Percentiles rank a stretch among this genome's conserved stretches.
Evolutionary conservation across 2,888 invertebrate species (phyloP).

Genomic region (Tetranychus piercei): DNA sequence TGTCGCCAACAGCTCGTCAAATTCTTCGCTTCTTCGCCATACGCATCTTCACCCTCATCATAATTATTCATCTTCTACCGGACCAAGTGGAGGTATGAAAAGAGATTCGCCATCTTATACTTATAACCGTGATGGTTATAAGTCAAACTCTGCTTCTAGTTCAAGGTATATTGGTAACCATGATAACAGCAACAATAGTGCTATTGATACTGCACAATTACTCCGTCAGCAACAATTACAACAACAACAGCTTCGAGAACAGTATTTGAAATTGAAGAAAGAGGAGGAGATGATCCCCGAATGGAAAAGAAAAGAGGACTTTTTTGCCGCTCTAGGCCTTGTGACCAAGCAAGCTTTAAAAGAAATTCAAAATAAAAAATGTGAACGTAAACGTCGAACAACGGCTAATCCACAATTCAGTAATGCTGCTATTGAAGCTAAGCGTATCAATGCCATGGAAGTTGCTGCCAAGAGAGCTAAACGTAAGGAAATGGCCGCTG

Average conservation of each 20-base stretch:
- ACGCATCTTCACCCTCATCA: background rate
- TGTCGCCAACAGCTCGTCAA: background rate
- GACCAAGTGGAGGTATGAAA: background rate
- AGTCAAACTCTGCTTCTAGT: slow-evolving; percentile 2
- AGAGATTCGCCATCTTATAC: slow-evolving; percentile 1
- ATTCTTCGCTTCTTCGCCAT: background rate
- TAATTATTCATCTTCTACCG: background rate
- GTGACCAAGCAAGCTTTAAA: slow-evolving; percentile 23
- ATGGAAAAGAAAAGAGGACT: slow-evolving; percentile 27
- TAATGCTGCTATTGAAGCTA: slow-evolving; percentile 31
- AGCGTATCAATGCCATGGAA: slow-evolving; percentile 22
- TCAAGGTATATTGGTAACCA: background rate
- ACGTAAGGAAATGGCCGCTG: background rate
- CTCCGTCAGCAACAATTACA: slow-evolving; percentile 8
- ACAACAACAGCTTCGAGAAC: background rate
- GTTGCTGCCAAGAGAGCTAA: slow-evolving; percentile 18
- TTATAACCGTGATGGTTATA: background rate
- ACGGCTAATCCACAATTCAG: slow-evolving; percentile 35
- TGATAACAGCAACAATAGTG: background rate
- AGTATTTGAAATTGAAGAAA: background rate
- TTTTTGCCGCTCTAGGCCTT: slow-evolving; percentile 30
- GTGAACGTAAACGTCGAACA: slow-evolving; percentile 33
- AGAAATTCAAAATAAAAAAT: slow-evolving; percentile 31
- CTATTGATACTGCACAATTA: background rate
- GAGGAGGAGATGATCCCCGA: slow-evolving; percentile 4